phyloP scores from a whole-genome alignment of 2,113 vertebrate genomes.

The Alexandromys fortis region DNA sequence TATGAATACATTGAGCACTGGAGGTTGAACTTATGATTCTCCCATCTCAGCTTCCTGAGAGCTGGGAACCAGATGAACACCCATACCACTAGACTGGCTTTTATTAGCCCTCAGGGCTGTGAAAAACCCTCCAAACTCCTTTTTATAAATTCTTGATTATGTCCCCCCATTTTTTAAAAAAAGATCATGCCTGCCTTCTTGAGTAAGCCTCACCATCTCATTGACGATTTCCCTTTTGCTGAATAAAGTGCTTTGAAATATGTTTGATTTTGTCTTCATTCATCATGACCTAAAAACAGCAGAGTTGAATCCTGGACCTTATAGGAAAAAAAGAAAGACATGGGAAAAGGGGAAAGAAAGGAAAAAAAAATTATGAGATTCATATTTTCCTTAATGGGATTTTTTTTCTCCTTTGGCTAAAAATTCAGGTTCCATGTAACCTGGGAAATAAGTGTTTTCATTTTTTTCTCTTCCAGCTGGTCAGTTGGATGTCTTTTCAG shows the following conservation, averaged over 20 bases:
- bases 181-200: not conserved
- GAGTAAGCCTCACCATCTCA: not conserved
- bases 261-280: constrained; percentile 10
- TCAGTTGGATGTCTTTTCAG: constrained; percentile 48
- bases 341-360: not conserved
- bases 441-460: constrained; percentile 10
- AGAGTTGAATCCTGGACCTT: not conserved
- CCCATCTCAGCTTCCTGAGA: not conserved
- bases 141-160: not conserved
- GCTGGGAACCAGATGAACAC: too few relatives aligned
- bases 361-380: not conserved
- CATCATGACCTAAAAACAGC: not conserved
- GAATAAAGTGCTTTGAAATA: not conserved
- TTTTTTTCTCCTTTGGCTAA: not conserved
- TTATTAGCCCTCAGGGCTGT: not conserved
- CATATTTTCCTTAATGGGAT: not conserved
- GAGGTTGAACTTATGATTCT: not conserved
- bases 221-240: not conserved
- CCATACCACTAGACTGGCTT: not conserved
- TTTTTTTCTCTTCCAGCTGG: not conserved
- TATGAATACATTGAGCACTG: not conserved
- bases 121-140: not conserved
- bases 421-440: not conserved
- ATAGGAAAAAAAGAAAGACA: not conserved
- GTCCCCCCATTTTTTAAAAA: not conserved